Conservation (phyloP, 1,140 invertebrate genomes). For the Leptinotarsa lineolata region DNA sequence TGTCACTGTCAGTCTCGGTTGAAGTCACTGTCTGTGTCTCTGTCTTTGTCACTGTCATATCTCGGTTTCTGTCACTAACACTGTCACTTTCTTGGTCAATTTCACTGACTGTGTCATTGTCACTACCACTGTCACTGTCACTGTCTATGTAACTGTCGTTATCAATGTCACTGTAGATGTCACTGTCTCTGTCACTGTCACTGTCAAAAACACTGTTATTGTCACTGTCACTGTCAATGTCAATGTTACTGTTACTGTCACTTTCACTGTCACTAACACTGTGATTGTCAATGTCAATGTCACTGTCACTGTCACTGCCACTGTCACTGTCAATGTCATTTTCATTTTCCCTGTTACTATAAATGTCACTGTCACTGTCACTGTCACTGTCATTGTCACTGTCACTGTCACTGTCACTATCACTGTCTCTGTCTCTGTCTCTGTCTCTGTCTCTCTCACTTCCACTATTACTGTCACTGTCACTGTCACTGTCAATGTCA, state of each 20-base stretch:
- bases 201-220: slow-evolving; percentile 12
- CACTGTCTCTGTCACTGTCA: slow-evolving; percentile 22
- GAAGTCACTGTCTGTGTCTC: no score
- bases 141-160: slow-evolving; percentile 17
- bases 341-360: no score
- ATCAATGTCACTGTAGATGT: slow-evolving; percentile 25
- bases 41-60: no score
- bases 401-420: slow-evolving; percentile 11
- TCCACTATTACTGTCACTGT: slow-evolving; percentile 11
- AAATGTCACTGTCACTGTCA: slow-evolving; percentile 9
- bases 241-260: no score
- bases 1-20: no score
- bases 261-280: no score
- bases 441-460: not conserved
- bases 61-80: slow-evolving; percentile 28
- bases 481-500: no score
- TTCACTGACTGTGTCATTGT: slow-evolving; percentile 23
- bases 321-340: no score
- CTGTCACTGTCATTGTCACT: slow-evolving; percentile 6
- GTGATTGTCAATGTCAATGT: no score
- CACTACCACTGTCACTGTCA: slow-evolving; percentile 23
- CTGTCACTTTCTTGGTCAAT: slow-evolving; percentile 26
- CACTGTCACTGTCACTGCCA: no score
- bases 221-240: slow-evolving; percentile 4
- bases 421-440: not conserved